Evolutionary conservation across 2,888 invertebrate species (phyloP).

Genomic region (Campoletis raptor): DNA sequence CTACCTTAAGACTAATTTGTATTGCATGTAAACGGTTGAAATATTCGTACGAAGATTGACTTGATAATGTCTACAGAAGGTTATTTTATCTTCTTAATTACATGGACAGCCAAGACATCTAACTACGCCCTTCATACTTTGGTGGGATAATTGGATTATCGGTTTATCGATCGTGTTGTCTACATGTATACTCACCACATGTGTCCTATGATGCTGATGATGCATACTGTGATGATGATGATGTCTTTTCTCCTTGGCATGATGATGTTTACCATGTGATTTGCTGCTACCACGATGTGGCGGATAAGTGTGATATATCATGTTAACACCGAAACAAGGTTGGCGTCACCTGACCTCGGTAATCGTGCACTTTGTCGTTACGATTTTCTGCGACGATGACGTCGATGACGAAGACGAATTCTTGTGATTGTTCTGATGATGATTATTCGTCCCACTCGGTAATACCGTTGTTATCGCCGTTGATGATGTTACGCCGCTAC

Average conservation of each 20-base stretch:
- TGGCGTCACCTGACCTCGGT: conserved; percentile 83
- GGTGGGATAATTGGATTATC: conserved; percentile 16
- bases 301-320: conserved; percentile 84
- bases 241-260: conserved; percentile 81
- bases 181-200: conserved; percentile 80
- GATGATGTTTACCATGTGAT: conserved; percentile 82
- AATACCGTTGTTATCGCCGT: conserved; percentile 64
- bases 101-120: neutral
- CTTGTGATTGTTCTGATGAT: conserved; percentile 67
- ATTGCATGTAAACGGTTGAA: neutral
- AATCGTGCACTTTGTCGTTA: conserved; percentile 68
- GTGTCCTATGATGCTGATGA: conserved; percentile 81
- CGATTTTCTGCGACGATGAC: conserved; percentile 67
- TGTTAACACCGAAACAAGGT: conserved; percentile 81
- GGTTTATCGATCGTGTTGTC: neutral
- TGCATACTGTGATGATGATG: conserved; percentile 82
- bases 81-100: neutral
- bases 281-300: conserved; percentile 82
- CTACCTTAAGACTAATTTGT: neutral
- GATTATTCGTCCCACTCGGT: conserved; percentile 70
- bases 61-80: neutral
- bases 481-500: conserved; percentile 22
- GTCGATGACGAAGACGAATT: conserved; percentile 63
- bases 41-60: neutral
- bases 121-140: conserved; percentile 1